Evolutionary conservation across 2,797 vertebrate genomes (phyloP).

Genomic region (Sandelia bainsii): DNA sequence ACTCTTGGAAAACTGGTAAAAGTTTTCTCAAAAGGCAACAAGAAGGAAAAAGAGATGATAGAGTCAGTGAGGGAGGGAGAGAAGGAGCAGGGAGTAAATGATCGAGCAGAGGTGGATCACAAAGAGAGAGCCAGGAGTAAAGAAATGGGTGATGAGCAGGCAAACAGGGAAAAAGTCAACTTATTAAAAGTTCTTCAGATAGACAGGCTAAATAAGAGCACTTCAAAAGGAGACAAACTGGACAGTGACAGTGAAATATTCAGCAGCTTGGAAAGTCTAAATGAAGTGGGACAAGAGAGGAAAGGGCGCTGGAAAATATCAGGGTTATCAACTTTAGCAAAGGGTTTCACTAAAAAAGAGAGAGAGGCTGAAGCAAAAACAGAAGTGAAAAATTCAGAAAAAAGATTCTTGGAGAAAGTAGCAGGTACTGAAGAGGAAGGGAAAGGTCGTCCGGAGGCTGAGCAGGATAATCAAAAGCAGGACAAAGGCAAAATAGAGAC

Average conservation of each 20-base stretch:
- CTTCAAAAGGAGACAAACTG: conserved; percentile 39
- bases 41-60: conserved; percentile 23
- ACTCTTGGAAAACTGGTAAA: conserved; percentile 38
- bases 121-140: background rate
- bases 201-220: conserved; percentile 56
- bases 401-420: conserved; percentile 1
- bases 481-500: background rate
- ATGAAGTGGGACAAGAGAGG: conserved; percentile 41
- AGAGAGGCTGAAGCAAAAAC: conserved; percentile 6
- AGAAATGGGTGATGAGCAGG: conserved; percentile 11
- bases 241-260: conserved; percentile 49
- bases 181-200: conserved; percentile 63
- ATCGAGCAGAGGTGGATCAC: background rate
- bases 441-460: background rate
- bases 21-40: conserved; percentile 20
- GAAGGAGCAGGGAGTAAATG: background rate
- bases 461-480: background rate
- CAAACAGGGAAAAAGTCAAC: conserved; percentile 41
- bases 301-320: conserved; percentile 23
- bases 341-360: conserved; percentile 45
- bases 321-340: conserved; percentile 15
- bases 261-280: conserved; percentile 67
- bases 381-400: conserved; percentile 32
- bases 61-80: conserved; percentile 36
- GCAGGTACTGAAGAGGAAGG: background rate